These are phyloP conservation scores for Heliconius hortense DNA, from an alignment of 2,888 invertebrate genomes.

Conservation along the genomic window DNA sequence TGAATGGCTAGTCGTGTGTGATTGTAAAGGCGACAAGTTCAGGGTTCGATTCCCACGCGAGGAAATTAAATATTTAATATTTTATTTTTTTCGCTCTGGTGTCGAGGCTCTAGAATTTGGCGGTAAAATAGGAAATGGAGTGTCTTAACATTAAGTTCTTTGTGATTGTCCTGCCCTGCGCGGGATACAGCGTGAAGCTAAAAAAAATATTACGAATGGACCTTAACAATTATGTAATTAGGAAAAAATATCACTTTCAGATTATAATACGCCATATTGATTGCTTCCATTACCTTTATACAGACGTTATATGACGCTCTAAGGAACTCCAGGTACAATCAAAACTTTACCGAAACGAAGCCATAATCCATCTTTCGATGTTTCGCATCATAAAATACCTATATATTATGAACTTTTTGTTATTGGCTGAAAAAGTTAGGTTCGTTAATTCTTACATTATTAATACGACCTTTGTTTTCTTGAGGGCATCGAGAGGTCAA, in stretches of 20 bases:
- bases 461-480: conserved; percentile 19
- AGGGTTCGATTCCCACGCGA: no score
- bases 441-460: conserved; percentile 20
- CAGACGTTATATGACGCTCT: not conserved
- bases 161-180: no score
- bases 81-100: no score
- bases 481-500: conserved; percentile 16
- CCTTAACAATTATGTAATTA: not conserved
- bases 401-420: conserved; percentile 12
- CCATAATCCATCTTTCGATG: conserved; percentile 3
- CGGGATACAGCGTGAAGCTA: no score
- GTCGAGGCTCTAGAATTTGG: no score
- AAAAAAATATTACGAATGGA: not conserved
- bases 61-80: no score
- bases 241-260: not conserved
- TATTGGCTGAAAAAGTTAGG: conserved; percentile 22
- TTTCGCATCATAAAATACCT: conserved; percentile 8
- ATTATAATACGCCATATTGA: not conserved
- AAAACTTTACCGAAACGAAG: conserved; percentile 1
- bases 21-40: no score
- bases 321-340: conserved; percentile 4
- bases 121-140: no score
- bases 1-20: not conserved
- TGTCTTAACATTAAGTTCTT: no score
- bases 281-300: not conserved